These are phyloP conservation scores for Spilarctia lutea DNA, from an alignment of 2,888 invertebrate genomes.

Conservation along the genomic window DNA sequence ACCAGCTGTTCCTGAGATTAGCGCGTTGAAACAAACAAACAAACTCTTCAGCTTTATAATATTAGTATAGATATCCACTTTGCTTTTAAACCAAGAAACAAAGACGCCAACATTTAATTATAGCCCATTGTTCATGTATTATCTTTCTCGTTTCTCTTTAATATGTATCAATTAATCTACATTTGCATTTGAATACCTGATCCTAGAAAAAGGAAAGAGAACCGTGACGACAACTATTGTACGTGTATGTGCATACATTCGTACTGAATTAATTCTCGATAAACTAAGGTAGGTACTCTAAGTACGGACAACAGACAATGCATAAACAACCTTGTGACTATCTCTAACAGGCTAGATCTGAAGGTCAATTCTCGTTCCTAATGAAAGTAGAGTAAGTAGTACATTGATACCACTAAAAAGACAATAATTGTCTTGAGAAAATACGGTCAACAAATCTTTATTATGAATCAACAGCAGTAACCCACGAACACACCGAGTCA, in stretches of 20 bases:
- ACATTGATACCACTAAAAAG: no score
- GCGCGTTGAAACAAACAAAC: no score
- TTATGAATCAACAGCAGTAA: no score
- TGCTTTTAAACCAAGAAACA: not conserved
- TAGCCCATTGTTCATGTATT: slow-evolving; percentile 33
- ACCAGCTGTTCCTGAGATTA: no score
- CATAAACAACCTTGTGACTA: not conserved
- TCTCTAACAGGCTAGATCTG: not conserved
- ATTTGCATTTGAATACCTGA: slow-evolving; percentile 18
- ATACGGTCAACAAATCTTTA: no score
- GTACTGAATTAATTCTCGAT: not conserved
- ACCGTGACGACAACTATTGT: not conserved
- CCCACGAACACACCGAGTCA: no score
- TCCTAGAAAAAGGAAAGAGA: slow-evolving; percentile 1
- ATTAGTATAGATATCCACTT: no score
- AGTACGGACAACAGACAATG: not conserved
- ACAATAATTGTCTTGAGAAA: no score
- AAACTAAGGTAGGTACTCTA: not conserved
- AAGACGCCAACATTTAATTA: slow-evolving; percentile 10
- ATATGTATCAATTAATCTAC: slow-evolving; percentile 16
- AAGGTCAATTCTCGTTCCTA: not conserved
- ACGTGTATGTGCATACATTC: not conserved
- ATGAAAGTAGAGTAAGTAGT: no score
- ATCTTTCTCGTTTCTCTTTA: slow-evolving; percentile 41
- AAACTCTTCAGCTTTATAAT: no score